A percentile compares a stretch with the other conserved stretches of the same genome.
Conservation (phyloP, 2,888 invertebrate species). For the Dryobota labecula region DNA sequence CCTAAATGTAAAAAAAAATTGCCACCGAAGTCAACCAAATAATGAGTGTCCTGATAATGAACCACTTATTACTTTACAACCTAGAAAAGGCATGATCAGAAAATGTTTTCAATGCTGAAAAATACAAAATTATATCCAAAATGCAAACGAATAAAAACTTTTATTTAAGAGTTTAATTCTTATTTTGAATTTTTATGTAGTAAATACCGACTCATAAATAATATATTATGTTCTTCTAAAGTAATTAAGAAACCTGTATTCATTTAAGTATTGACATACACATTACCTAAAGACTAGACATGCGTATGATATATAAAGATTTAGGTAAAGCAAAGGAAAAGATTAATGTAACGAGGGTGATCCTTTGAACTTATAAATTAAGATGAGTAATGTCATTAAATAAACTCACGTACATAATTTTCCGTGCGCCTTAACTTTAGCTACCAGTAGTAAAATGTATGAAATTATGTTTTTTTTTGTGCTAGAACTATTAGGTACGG, state of each 20-base stretch:
- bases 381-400: slow-evolving; percentile 14
- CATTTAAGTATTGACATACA: neutral
- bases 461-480: neutral
- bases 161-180: neutral
- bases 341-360: slow-evolving; percentile 16
- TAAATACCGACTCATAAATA: neutral
- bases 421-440: neutral
- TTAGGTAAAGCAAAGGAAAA: slow-evolving; percentile 17
- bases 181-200: neutral
- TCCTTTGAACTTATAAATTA: slow-evolving; percentile 30
- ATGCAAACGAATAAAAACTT: neutral
- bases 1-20: no score
- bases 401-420: slow-evolving; percentile 26
- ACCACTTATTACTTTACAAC: no score
- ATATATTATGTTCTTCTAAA: neutral
- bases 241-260: neutral
- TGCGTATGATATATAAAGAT: slow-evolving; percentile 34
- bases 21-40: no score
- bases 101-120: neutral
- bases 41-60: no score
- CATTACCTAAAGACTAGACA: slow-evolving; percentile 8
- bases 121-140: neutral
- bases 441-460: neutral
- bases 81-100: no score
- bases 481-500: neutral